Base-by-base conservation (phyloP, 2,797 vertebrate species). In the Falco naumanni region DNA sequence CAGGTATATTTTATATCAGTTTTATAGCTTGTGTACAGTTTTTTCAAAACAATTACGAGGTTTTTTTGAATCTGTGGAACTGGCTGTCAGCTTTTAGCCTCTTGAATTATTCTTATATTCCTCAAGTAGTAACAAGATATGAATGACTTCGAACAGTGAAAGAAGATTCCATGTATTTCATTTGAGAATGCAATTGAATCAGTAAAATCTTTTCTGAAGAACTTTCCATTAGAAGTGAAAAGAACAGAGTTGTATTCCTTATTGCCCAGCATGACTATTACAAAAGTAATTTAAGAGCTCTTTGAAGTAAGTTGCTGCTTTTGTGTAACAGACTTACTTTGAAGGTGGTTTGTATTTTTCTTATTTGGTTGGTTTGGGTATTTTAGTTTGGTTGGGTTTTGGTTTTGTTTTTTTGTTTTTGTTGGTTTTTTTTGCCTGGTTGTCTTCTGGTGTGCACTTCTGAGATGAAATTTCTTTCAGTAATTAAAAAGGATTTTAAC, bases 151-250 rank as follows among this genome's bases (percentile, higher is more conserved):
- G 50, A 78, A 28, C 21, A n/a, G 51, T 13, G 41, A 56, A 69
- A 75, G 61, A 41, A 45, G 18, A 22, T 66, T 34, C 6, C 3
- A 1, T 1, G 1, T 28, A 6, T 76, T 77, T 91, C 0, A 6
- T 50, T 59, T 83, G 39, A 41, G 37, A 78, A 16, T 59, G 20
- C 54, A 31, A 0, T 9, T 25, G 39, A 83, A 16, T 50, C 56
- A 43, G 31, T 64, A 37, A 72, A 69, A 28, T 57, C 0, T 57
- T 88, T 64, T 26, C 18, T 61, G 53, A 75, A 61, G 53, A 75
- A 13, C 8, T 87, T 72, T 17, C 8, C 3, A 3, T 34, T 39
- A 53, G 83, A 64, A 81, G 28, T 11, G 33, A 14, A 19, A 80
- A 66, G 25, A 64, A 64, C 8, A 15, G 18, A 31, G 7, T 13